These are phyloP conservation scores for Peromyscus californicus DNA, from an alignment of 2,113 vertebrate species.

Conservation along the genomic window DNA sequence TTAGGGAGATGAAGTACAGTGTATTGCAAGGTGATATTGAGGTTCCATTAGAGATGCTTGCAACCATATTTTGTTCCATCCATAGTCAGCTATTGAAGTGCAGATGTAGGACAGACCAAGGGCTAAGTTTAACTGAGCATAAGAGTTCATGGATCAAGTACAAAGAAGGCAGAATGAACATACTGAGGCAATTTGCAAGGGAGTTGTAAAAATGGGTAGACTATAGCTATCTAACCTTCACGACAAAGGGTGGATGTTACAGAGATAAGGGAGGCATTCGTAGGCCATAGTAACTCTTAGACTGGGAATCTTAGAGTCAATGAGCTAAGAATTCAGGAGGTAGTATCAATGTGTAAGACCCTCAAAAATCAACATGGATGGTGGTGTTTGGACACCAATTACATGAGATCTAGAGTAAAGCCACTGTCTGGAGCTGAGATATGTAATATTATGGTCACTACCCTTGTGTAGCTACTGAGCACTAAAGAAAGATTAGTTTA, in stretches of 20 bases:
- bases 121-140: not conserved
- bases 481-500: not conserved
- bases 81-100: not conserved
- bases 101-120: not conserved
- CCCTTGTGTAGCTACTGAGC: no score
- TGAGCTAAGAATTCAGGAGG: not conserved
- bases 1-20: not conserved
- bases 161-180: not conserved
- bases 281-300: not conserved
- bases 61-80: not conserved
- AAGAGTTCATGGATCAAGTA: not conserved
- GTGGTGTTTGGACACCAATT: not conserved
- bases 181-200: not conserved
- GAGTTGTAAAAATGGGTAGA: not conserved
- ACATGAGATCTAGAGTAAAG: not conserved
- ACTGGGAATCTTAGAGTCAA: not conserved
- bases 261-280: not conserved
- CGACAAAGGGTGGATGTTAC: not conserved
- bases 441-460: not conserved
- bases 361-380: not conserved
- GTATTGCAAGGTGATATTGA: not conserved
- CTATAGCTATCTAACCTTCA: not conserved
- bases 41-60: no score
- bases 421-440: not conserved
- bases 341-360: not conserved